Evolutionary conservation across 2,888 invertebrate genomes (phyloP).

Genomic region (Tachina lurida): DNA sequence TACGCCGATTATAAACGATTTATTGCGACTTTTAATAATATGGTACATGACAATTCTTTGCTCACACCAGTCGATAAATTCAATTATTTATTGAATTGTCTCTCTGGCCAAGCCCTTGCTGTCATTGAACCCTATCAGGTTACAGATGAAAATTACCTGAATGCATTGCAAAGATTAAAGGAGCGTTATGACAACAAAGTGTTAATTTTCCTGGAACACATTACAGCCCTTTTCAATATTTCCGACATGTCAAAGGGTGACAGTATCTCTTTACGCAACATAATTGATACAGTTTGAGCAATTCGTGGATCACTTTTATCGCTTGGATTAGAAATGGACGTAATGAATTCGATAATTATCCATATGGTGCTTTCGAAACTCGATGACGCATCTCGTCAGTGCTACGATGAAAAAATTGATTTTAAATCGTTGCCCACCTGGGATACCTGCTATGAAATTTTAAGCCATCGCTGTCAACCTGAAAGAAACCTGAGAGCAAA

Average conservation of each 20-base stretch:
- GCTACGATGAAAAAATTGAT: neutral
- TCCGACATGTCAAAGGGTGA: slow-evolving; percentile 1
- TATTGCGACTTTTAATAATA: slow-evolving; percentile 6
- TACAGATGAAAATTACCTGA: slow-evolving; percentile 9
- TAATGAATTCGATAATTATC: slow-evolving; percentile 10
- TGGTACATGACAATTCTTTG: slow-evolving; percentile 38
- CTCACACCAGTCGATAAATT: slow-evolving; percentile 39
- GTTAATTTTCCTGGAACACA: slow-evolving; percentile 16
- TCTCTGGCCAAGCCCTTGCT: slow-evolving; percentile 24
- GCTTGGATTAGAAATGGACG: slow-evolving; percentile 22
- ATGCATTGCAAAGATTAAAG: slow-evolving; percentile 28
- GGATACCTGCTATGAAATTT: slow-evolving; percentile 33
- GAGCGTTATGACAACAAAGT: slow-evolving; percentile 45
- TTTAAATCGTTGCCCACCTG: neutral
- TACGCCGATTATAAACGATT: slow-evolving; percentile 49
- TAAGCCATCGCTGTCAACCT: slow-evolving; percentile 39
- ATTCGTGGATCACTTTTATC: slow-evolving; percentile 19
- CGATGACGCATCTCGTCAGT: neutral
- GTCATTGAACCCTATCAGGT: slow-evolving; percentile 37
- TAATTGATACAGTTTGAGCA: slow-evolving; percentile 1
- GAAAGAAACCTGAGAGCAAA: too few relatives aligned
- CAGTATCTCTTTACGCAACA: neutral
- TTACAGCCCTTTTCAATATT: slow-evolving; percentile 3
- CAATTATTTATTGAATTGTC: slow-evolving; percentile 33
- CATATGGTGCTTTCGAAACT: neutral